Percentiles rank a stretch among this genome's conserved stretches.
phyloP scores from a whole-genome alignment of 1,140 invertebrate species.

The Pygmarrhopalites habei region DNA sequence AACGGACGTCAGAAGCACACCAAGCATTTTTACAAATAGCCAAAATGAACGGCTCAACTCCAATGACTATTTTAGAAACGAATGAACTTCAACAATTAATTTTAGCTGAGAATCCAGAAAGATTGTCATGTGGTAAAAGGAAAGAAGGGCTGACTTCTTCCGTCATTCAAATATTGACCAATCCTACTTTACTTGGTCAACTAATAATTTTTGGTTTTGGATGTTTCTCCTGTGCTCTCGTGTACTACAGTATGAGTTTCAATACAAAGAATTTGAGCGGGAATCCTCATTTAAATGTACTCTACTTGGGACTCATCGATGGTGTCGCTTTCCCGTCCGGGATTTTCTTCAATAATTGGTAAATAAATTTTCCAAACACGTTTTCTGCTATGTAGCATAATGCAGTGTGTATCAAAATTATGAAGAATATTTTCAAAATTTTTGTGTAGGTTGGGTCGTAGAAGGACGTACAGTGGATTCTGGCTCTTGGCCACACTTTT shows the following conservation, averaged over 20 bases:
- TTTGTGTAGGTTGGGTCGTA: not conserved
- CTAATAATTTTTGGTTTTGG: slow-evolving; percentile 10
- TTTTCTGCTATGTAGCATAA: no score
- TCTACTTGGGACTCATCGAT: slow-evolving; percentile 30
- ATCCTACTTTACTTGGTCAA: slow-evolving; percentile 2
- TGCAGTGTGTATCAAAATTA: no score
- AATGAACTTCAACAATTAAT: no score
- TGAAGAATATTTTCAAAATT: no score
- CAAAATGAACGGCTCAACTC: slow-evolving; percentile 3
- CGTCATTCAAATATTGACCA: not conserved
- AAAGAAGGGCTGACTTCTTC: no score
- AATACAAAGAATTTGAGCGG: slow-evolving; percentile 28
- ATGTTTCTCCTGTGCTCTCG: slow-evolving; percentile 13
- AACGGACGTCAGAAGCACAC: slow-evolving; percentile 20
- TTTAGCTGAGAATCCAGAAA: no score
- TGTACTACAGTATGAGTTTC: slow-evolving; percentile 29
- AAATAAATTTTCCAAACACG: not conserved
- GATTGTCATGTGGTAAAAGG: no score
- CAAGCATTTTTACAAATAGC: slow-evolving; percentile 14
- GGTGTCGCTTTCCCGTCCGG: slow-evolving; percentile 25
- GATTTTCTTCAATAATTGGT: slow-evolving; percentile 33
- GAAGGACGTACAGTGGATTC: not conserved
- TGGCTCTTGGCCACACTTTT: not conserved
- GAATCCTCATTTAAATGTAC: slow-evolving; percentile 23
- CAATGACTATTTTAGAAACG: no score